phyloP scores from a whole-genome alignment of 2,113 vertebrate genomes.

The Glaucomys volans region DNA sequence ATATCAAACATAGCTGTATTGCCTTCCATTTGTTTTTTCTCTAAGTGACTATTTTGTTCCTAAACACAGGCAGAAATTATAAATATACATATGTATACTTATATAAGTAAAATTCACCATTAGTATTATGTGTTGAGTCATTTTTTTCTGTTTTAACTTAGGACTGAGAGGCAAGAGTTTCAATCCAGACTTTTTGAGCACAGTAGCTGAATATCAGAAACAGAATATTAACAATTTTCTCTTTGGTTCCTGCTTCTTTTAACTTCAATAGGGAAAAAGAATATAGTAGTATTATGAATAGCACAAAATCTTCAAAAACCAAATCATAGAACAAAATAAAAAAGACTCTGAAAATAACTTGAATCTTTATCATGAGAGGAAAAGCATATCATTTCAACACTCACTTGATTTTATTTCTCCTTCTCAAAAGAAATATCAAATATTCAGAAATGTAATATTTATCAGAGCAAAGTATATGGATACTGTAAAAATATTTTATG shows the following conservation, averaged over 20 bases:
- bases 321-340: not conserved
- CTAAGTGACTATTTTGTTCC: not conserved
- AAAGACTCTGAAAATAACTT: not conserved
- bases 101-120: not conserved
- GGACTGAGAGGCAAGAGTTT: not conserved
- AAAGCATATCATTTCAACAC: not conserved
- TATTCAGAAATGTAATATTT: constrained; percentile 35
- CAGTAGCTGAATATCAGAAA: not conserved
- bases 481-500: not conserved
- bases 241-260: not conserved
- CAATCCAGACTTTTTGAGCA: not conserved
- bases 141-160: constrained; percentile 36
- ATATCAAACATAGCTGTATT: not conserved
- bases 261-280: not conserved
- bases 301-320: not conserved
- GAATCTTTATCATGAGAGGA: not conserved
- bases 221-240: not conserved
- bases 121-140: not conserved
- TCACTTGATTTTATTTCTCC: constrained; percentile 19
- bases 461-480: not conserved
- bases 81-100: not conserved
- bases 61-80: constrained; percentile 25
- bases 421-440: not conserved
- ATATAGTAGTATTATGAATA: not conserved
- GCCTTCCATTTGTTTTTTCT: constrained; percentile 27